Percentiles rank a stretch among this genome's conserved stretches.
These are phyloP conservation scores for Dusona sp. DNA, from an alignment of 2,888 invertebrate species.

Conservation along the genomic window DNA sequence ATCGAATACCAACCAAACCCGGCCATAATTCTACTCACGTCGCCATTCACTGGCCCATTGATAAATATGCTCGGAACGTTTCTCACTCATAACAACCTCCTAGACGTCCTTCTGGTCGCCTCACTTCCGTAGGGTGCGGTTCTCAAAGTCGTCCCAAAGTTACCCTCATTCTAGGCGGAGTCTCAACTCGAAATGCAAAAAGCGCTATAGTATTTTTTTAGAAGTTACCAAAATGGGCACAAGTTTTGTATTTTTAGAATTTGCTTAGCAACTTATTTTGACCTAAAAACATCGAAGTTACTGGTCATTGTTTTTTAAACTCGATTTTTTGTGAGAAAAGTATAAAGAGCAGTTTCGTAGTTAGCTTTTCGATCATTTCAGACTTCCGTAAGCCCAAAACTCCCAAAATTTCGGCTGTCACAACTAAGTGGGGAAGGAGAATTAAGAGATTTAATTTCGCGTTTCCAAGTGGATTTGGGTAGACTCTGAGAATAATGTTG, in stretches of 20 bases:
- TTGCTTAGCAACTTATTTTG: too few relatives aligned
- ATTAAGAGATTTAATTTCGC: background rate
- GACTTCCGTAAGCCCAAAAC: background rate
- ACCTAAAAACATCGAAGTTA: too few relatives aligned
- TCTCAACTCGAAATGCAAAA: background rate
- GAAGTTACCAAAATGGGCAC: background rate
- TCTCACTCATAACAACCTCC: constrained; percentile 7
- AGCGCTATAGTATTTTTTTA: background rate
- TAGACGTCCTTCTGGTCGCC: background rate
- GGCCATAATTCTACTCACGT: constrained; percentile 51
- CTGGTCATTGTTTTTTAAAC: too few relatives aligned
- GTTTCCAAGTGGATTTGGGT: background rate
- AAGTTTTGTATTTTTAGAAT: background rate
- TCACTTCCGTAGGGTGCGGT: background rate
- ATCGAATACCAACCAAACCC: constrained; percentile 33
- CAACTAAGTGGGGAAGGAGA: background rate
- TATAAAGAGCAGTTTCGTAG: too few relatives aligned
- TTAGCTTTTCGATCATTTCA: too few relatives aligned
- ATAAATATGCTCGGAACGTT: constrained; percentile 31
- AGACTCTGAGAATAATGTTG: background rate
- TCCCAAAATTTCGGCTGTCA: background rate
- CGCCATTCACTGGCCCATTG: constrained; percentile 40
- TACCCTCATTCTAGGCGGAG: background rate
- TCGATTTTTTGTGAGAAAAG: too few relatives aligned
- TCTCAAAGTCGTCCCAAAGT: background rate